phyloP scores from a whole-genome alignment of 2,888 invertebrate species.

The Drosophila melanosoma region DNA sequence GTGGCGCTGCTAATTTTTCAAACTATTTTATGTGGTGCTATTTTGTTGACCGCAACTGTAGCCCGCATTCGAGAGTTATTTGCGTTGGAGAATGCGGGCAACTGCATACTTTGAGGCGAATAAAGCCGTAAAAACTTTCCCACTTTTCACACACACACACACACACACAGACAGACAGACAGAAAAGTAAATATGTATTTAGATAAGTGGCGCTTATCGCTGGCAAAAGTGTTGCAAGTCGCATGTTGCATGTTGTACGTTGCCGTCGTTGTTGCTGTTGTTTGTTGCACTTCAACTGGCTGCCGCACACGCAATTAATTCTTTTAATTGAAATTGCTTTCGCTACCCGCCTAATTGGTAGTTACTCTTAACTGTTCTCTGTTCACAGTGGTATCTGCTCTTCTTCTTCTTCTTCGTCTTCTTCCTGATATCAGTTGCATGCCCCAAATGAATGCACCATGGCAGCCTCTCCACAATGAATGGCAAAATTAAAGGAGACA shows the following conservation, averaged over 20 bases:
- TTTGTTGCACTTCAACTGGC: constrained; percentile 58
- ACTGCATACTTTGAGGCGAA: constrained; percentile 36
- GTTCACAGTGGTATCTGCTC: constrained; percentile 17
- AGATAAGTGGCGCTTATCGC: constrained; percentile 74
- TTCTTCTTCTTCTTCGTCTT: background rate
- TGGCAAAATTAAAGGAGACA: constrained; percentile 25
- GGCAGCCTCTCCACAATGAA: constrained; percentile 51
- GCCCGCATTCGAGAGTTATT: constrained; percentile 48
- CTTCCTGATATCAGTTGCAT: constrained; percentile 67
- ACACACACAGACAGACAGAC: background rate
- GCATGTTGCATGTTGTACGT: constrained; percentile 11
- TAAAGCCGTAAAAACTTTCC: constrained; percentile 17
- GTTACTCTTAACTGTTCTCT: constrained; percentile 59
- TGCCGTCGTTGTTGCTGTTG: background rate
- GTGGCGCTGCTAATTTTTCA: too few species aligned
- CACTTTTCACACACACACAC: constrained; percentile 5
- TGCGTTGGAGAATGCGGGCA: constrained; percentile 37
- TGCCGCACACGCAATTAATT: constrained; percentile 77
- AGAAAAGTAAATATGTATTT: constrained; percentile 72
- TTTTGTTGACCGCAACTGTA: constrained; percentile 38
- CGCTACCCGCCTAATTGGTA: constrained; percentile 79
- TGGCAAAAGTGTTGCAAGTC: constrained; percentile 52
- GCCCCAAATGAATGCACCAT: constrained; percentile 69
- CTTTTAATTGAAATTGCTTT: constrained; percentile 79
- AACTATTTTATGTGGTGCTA: background rate